Evolutionary conservation across 2,888 invertebrate genomes (phyloP).

Genomic region (Meandrusa payeni): DNA sequence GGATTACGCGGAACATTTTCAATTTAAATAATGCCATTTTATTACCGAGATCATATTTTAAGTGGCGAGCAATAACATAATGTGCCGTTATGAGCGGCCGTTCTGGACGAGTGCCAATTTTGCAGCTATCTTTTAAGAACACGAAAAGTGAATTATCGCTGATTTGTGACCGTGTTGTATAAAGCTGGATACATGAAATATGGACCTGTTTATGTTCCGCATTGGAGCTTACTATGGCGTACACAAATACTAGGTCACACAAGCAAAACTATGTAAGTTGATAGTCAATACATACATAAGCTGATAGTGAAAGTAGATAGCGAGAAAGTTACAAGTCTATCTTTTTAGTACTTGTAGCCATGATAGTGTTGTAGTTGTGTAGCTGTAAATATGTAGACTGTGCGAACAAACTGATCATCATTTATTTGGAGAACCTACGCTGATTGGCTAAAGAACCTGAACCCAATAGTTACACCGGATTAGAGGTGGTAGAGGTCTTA

Average conservation of each 20-base stretch:
- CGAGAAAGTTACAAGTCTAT: too few species aligned
- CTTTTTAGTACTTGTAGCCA: too few species aligned
- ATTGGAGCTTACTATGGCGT: neutral
- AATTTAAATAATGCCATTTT: conserved; percentile 18
- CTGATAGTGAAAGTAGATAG: too few species aligned
- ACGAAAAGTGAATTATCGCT: conserved; percentile 27
- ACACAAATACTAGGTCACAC: neutral
- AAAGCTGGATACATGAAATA: conserved; percentile 16
- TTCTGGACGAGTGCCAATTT: conserved; percentile 26
- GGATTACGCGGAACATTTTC: neutral
- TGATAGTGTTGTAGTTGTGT: too few species aligned
- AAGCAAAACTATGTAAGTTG: too few species aligned
- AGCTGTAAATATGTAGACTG: too few species aligned
- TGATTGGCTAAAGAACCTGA: too few species aligned
- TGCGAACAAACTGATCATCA: too few species aligned
- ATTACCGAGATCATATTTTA: conserved; percentile 20
- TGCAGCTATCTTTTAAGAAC: conserved; percentile 21
- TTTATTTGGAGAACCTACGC: too few species aligned
- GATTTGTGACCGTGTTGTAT: conserved; percentile 26
- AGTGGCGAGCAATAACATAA: conserved; percentile 16
- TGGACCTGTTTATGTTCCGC: conserved; percentile 1
- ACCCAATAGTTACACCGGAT: too few species aligned
- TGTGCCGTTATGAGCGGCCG: conserved; percentile 4
- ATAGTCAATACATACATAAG: too few species aligned
- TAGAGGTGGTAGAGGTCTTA: too few species aligned